phyloP scores from a whole-genome alignment of 1,140 invertebrate genomes.

The Bombus waltoni region DNA sequence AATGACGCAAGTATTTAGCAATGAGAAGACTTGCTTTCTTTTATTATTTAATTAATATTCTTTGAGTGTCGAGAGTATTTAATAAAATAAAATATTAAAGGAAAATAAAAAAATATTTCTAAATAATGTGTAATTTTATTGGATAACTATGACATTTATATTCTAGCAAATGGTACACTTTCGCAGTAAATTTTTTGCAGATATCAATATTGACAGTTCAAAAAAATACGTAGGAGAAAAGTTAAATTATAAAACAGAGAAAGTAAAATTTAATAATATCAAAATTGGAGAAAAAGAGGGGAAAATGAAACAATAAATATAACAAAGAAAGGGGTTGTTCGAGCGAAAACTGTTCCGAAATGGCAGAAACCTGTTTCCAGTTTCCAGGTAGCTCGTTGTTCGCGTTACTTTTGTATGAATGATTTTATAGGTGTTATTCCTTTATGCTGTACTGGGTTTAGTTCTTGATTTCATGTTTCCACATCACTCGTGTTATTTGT shows the following conservation, averaged over 20 bases:
- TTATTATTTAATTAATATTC: too few relatives aligned
- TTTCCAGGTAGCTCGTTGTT: neutral
- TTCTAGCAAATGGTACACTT: neutral
- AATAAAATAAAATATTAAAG: neutral
- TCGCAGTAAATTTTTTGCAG: neutral
- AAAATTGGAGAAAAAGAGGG: neutral
- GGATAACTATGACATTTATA: neutral
- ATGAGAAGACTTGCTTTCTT: too few relatives aligned
- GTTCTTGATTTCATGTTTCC: neutral
- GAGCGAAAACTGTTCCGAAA: neutral
- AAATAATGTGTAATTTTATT: neutral
- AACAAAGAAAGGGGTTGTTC: neutral
- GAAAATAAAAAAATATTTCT: neutral
- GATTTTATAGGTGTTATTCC: constrained; percentile 5
- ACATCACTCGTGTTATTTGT: neutral
- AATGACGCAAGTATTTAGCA: too few relatives aligned
- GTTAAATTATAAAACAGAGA: neutral
- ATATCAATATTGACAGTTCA: neutral
- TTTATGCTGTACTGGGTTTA: neutral
- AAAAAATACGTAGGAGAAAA: neutral
- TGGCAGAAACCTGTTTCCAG: neutral
- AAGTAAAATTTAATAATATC: too few relatives aligned
- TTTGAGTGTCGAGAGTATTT: neutral
- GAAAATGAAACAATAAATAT: neutral
- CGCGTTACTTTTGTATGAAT: constrained; percentile 17